Evolutionary conservation across 2,797 vertebrate genomes (phyloP), one percentile per base, ranked within the genome.

Genomic region (Megalops cyprinoides): DNA sequence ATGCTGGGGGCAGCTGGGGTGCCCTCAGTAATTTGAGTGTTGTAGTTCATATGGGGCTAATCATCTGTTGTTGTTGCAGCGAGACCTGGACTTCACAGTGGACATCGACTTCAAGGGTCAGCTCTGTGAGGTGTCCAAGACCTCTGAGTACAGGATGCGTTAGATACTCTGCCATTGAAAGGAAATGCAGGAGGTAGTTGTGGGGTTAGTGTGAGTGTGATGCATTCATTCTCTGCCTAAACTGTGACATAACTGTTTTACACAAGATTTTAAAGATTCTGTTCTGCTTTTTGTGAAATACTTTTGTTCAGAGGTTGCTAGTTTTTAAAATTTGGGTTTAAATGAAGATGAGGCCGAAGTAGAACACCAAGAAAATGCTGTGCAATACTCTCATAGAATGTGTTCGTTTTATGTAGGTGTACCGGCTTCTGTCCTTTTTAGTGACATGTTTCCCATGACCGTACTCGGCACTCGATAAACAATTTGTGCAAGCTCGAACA

Each of bases 31-130:
- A n/a, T n/a, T n/a, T n/a, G n/a, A n/a, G n/a, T n/a, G n/a, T 48
- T n/a, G 39, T 28, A 67, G 6, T 56, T 51, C 53, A 74, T 74
- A 31, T 49, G 0, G 51, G 67, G 4, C 34, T 56, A 62, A 58
- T 8, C 69, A 0, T 0, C 1, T 55, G 0, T 0, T 58, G 9
- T 5, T n/a, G 79, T 86, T 86, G 0, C 93, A 98, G 97, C 96
- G 97, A 46, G 97, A 98, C 90, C 91, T 98, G 92, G 97, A 98
- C 93, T 98, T 98, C 92, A 96, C 92, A 65, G 90, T 98, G 0
- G 97, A 97, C 87, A 93, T 98, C 34, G 97, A 98, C 90, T 98
- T 98, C 94, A 97, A 97, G 91, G 97, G 97, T 82, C 96, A 97
- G 90, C 93, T 98, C 84, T 98, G 97, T 0, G 97, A 98, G 90